A percentile compares a stretch with the other conserved stretches of the same genome.
phyloP scores from a whole-genome alignment of 2,888 invertebrate genomes.

The Nebria salina region DNA sequence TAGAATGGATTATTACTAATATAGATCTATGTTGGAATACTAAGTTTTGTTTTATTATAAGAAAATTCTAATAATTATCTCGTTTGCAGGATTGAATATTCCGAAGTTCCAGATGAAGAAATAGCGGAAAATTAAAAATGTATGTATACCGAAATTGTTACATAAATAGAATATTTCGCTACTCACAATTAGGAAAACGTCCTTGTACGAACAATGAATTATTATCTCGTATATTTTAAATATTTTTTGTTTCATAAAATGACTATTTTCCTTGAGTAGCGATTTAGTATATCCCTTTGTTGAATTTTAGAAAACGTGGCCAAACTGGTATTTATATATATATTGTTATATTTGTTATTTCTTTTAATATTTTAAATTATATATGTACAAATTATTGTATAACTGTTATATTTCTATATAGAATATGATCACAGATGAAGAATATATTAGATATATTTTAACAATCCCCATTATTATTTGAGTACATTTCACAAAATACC shows the following conservation, averaged over 20 bases:
- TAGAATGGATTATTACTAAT: slow-evolving; percentile 32
- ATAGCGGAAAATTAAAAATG: not conserved
- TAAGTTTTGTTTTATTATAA: slow-evolving; percentile 25
- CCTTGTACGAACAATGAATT: not conserved
- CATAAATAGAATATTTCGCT: not conserved
- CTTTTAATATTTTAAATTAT: not conserved
- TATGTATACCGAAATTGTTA: not conserved
- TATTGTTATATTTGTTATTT: slow-evolving; percentile 1
- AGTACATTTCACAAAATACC: not conserved
- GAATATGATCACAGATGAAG: not conserved
- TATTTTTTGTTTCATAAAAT: not conserved
- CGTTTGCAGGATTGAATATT: slow-evolving; percentile 34
- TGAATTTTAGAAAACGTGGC: not conserved
- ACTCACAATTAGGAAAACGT: not conserved
- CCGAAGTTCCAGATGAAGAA: slow-evolving; percentile 15
- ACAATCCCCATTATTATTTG: not conserved
- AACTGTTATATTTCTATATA: slow-evolving; percentile 1
- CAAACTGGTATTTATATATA: not conserved
- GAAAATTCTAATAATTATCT: slow-evolving; percentile 24
- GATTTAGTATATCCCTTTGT: not conserved
- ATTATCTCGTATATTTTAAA: not conserved
- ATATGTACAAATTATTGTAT: not conserved
- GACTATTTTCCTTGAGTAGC: not conserved
- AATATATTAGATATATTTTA: not conserved
- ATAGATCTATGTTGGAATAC: slow-evolving; percentile 28